Conservation (phyloP, 2,888 invertebrate species). For the Dysmachus trigonus region DNA sequence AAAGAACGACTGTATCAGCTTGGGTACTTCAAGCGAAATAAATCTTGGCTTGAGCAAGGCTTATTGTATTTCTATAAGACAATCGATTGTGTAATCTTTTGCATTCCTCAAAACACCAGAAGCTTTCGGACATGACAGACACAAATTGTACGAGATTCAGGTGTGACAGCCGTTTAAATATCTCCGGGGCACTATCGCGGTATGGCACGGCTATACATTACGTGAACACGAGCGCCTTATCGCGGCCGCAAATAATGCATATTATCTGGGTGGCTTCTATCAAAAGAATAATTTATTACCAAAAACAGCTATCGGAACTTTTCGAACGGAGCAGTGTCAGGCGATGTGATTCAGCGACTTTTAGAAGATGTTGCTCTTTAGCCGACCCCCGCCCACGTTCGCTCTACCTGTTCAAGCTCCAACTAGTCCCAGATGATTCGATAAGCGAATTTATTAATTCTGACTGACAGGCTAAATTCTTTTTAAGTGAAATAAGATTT, state of each 20-base stretch:
- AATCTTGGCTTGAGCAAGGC: not conserved
- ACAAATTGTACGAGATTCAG: constrained; percentile 34
- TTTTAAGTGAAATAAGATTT: constrained; percentile 30
- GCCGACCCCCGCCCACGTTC: constrained; percentile 4
- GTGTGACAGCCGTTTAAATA: constrained; percentile 35
- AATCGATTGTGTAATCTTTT: not conserved
- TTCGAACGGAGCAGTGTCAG: not conserved
- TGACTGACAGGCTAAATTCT: constrained; percentile 30
- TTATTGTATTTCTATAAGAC: not conserved
- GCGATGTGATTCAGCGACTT: constrained; percentile 4
- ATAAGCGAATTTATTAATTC: constrained; percentile 41
- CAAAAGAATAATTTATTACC: constrained; percentile 34
- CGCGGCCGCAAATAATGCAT: constrained; percentile 28
- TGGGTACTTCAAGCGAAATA: not conserved
- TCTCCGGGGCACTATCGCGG: not conserved
- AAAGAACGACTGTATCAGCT: not conserved
- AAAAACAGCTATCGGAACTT: constrained; percentile 21
- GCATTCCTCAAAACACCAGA: constrained; percentile 13
- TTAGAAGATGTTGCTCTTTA: constrained; percentile 21
- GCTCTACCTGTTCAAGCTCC: not conserved
- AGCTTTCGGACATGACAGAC: constrained; percentile 33
- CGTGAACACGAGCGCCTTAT: not conserved
- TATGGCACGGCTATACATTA: not conserved
- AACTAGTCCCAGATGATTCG: constrained; percentile 35
- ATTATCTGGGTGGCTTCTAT: constrained; percentile 26